Percentiles rank a stretch among this genome's conserved stretches.
Evolutionary conservation across 2,888 invertebrate genomes (phyloP).

Genomic region (Callinectes sapidus): DNA sequence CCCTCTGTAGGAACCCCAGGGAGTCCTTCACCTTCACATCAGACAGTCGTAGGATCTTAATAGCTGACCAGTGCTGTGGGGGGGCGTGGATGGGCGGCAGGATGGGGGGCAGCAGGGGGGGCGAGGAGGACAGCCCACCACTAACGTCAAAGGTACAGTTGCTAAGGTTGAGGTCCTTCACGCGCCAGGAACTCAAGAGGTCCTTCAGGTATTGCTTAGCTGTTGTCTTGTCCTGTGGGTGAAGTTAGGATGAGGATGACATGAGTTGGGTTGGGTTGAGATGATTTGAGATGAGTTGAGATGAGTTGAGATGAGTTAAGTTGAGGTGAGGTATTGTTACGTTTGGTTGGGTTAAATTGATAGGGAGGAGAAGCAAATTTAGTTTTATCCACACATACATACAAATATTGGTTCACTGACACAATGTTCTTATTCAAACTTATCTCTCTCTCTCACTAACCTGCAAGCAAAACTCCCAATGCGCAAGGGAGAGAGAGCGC

Average conservation of each 20-base stretch:
- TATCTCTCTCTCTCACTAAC: conserved; percentile 44
- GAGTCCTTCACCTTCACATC: conserved; percentile 63
- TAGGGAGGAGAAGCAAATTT: no score
- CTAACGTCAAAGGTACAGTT: conserved; percentile 55
- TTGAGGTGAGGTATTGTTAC: no score
- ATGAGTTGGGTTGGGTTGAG: no score
- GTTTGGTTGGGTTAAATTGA: no score
- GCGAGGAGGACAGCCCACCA: conserved; percentile 9
- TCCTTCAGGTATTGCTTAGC: conserved; percentile 48
- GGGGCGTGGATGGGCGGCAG: conserved; percentile 53
- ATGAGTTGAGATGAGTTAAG: no score
- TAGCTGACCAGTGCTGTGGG: conserved; percentile 49
- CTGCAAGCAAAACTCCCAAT: conserved; percentile 69
- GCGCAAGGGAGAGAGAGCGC: conserved; percentile 52
- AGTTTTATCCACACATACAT: no score
- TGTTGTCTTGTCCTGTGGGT: conserved; percentile 32
- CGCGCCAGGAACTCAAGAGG: conserved; percentile 55
- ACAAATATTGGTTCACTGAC: no score
- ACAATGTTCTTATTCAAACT: no score
- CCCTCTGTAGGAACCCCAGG: conserved; percentile 37
- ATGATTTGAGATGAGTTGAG: no score
- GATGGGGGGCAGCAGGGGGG: conserved; percentile 52
- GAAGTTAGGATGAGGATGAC: no score
- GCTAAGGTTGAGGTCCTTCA: conserved; percentile 52
- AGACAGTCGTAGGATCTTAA: conserved; percentile 51